Evolutionary conservation across 2,113 vertebrate genomes (phyloP).

Genomic region (Cavia aperea): DNA sequence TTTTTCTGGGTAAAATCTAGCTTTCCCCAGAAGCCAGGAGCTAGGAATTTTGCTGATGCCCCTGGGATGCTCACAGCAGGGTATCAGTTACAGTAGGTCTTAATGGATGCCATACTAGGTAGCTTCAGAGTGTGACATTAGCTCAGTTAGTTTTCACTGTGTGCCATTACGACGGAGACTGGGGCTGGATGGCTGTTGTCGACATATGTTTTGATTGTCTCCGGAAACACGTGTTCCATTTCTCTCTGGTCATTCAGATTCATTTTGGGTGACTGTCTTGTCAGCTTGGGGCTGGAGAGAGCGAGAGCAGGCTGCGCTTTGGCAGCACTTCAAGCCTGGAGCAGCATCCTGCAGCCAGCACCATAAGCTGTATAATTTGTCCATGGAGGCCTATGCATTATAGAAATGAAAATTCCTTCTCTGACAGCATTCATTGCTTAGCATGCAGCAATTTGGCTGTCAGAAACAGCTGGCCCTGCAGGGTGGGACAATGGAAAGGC

Average conservation of each 20-base stretch:
- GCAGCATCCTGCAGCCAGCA: slow-evolving; percentile 66
- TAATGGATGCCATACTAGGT: slow-evolving; percentile 6
- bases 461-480: slow-evolving; percentile 78
- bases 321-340: slow-evolving; percentile 54
- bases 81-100: background rate
- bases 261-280: slow-evolving; percentile 55
- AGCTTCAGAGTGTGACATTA: background rate
- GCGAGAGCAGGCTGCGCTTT: background rate
- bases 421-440: slow-evolving; percentile 75
- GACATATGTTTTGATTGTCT: slow-evolving; percentile 62
- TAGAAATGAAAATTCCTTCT: slow-evolving; percentile 71
- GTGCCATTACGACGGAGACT: slow-evolving; percentile 28
- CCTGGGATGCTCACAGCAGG: background rate
- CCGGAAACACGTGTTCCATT: slow-evolving; percentile 58
- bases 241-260: slow-evolving; percentile 55
- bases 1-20: slow-evolving; percentile 38
- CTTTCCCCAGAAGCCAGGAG: background rate
- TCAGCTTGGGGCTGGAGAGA: slow-evolving; percentile 45
- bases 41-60: slow-evolving; percentile 14
- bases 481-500: slow-evolving; percentile 77
- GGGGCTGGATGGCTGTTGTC: slow-evolving; percentile 32
- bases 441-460: slow-evolving; percentile 78
- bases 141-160: slow-evolving; percentile 51
- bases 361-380: slow-evolving; percentile 71
- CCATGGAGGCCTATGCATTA: slow-evolving; percentile 68